Evolutionary conservation across 1,140 invertebrate species (phyloP).

Genomic region (Lineus longissimus): DNA sequence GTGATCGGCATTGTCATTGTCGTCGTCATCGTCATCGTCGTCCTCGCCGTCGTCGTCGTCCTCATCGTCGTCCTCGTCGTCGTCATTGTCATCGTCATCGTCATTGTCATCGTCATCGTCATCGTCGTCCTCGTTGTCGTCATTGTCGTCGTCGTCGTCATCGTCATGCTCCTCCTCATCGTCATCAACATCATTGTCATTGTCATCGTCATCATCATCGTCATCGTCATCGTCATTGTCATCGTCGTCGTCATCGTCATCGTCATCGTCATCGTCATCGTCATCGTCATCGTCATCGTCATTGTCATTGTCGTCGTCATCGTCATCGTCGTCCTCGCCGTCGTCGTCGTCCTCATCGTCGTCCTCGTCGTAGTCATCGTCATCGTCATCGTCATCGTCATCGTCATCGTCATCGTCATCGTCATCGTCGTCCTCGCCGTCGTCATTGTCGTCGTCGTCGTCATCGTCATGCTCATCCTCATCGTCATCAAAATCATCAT

Average conservation of each 20-base stretch:
- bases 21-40: not conserved
- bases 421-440: not conserved
- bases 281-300: constrained; percentile 1
- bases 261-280: constrained; percentile 1
- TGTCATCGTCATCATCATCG: constrained; percentile 1
- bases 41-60: no score
- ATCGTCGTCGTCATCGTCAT: constrained; percentile 1
- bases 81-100: constrained; percentile 10
- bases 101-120: not conserved
- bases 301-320: constrained; percentile 1
- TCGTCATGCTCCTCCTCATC: no score
- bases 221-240: constrained; percentile 1
- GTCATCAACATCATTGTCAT: no score
- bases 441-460: no score
- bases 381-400: constrained; percentile 1
- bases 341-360: no score
- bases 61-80: no score
- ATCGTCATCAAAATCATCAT: no score
- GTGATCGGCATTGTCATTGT: no score
- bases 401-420: constrained; percentile 1
- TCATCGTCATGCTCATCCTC: no score
- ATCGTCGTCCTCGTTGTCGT: no score
- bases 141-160: no score
- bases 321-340: not conserved
- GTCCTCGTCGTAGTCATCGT: no score